Base-by-base conservation (phyloP, 2,888 invertebrate species). In the Tetropium fuscum region DNA sequence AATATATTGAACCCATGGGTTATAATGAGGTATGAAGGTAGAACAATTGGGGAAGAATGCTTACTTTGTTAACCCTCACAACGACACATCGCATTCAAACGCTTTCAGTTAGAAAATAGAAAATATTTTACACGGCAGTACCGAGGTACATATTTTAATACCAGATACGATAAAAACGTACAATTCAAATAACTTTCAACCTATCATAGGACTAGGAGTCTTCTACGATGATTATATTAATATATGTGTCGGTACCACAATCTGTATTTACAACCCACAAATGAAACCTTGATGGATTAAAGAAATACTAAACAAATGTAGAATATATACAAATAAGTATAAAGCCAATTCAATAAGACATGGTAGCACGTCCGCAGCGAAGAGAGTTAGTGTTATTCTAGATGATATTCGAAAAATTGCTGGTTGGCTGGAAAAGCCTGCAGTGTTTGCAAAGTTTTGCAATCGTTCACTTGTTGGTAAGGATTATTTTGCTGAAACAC, bases 351-450 rank as follows among this genome's bases (percentile, higher is more conserved):
- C 55, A 22, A 64, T 60, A 7, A 53, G 69, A 22, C 74, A 74
- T 44, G 68, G 67, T 0, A 53, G 60, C 4, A 71, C 70, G 3
- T 70, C 71, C n/a, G 64, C 71, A 3, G 74, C 69, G 8, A 45
- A 51, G 11, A 56, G 57, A 20, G 54, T 5, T 8, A 68, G 66
- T 13, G 54, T 71, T 3, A 60, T 30, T 40, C 18, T 70, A 8
- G 59, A 68, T 2, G 30, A 41, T 1, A 70, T 72, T 13, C 55
- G 56, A 15, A 64, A 47, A 16, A 66, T 65, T 22, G 67, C 70
- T 5, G 71, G 69, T 5, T 72, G 70, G 70, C 48, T 70, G 4
- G 13, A 53, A 13, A 48, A 34, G n/a, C 70, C 70, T 1, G n/a
- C 47, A 11, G 62, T 60, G 0, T 73, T 72, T 43, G 68, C 64